These are phyloP conservation scores for Dasysyrphus albostriatus DNA, from an alignment of 2,888 invertebrate genomes.

Conservation along the genomic window DNA sequence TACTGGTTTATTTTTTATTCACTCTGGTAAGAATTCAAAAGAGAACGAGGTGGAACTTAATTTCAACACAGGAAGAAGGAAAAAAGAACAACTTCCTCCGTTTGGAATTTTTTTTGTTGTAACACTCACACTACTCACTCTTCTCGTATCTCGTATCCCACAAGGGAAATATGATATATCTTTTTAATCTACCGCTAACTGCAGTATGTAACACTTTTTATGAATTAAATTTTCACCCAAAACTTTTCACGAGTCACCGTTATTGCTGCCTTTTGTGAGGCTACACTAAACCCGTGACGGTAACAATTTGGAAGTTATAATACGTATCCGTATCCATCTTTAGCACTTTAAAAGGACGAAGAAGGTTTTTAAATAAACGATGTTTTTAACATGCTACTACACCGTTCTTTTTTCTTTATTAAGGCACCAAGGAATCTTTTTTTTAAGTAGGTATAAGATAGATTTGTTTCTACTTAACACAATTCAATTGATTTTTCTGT, in stretches of 20 bases:
- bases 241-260: slow-evolving; percentile 23
- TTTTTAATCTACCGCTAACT: slow-evolving; percentile 50
- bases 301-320: not conserved
- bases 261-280: not conserved
- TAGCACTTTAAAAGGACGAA: slow-evolving; percentile 21
- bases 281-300: not conserved
- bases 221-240: slow-evolving; percentile 46
- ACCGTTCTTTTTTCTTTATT: slow-evolving; percentile 30
- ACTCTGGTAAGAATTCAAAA: not conserved
- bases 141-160: slow-evolving; percentile 29
- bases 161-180: slow-evolving; percentile 43
- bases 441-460: slow-evolving; percentile 26
- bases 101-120: slow-evolving; percentile 12
- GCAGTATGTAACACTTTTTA: slow-evolving; percentile 53
- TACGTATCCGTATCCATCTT: slow-evolving; percentile 23
- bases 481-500: slow-evolving; percentile 37
- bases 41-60: slow-evolving; percentile 19
- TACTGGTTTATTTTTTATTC: slow-evolving; percentile 18
- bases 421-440: slow-evolving; percentile 66
- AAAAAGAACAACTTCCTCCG: slow-evolving; percentile 46
- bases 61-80: slow-evolving; percentile 42
- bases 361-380: not conserved
- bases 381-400: not conserved
- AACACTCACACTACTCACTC: slow-evolving; percentile 56
- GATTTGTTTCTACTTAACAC: slow-evolving; percentile 25